Evolutionary conservation across 2,888 invertebrate genomes (phyloP).

Genomic region (Epicampocera succincta): DNA sequence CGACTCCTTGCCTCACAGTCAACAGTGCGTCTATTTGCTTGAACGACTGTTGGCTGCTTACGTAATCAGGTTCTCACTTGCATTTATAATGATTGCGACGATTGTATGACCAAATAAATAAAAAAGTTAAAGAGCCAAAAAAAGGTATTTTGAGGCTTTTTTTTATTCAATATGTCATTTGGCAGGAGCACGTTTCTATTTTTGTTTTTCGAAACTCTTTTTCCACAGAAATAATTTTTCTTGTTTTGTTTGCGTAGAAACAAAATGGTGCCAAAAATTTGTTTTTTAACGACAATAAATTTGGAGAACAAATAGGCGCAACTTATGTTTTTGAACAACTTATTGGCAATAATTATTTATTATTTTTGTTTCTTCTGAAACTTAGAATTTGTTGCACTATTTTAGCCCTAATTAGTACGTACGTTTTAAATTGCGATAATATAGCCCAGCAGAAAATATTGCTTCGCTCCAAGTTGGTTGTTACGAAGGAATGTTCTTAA

Average conservation of each 20-base stretch:
- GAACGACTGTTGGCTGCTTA: conserved; percentile 10
- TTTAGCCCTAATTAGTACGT: too few relatives aligned
- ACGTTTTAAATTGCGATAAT: too few relatives aligned
- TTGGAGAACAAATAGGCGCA: conserved; percentile 24
- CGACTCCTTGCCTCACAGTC: neutral
- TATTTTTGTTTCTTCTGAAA: neutral
- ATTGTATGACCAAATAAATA: conserved; percentile 38
- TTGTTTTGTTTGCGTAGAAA: conserved; percentile 1
- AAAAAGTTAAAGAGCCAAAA: conserved; percentile 11
- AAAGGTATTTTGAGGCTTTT: neutral
- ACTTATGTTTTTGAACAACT: conserved; percentile 2
- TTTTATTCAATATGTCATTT: conserved; percentile 48
- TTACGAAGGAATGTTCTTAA: too few relatives aligned
- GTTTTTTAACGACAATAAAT: conserved; percentile 31
- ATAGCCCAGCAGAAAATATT: too few relatives aligned
- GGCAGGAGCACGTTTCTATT: conserved; percentile 39
- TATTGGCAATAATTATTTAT: neutral
- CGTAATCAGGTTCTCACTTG: conserved; percentile 48
- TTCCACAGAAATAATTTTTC: neutral
- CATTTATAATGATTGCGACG: conserved; percentile 37
- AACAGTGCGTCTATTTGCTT: neutral
- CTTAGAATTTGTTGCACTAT: too few relatives aligned
- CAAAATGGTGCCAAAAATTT: conserved; percentile 47
- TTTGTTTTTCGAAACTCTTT: conserved; percentile 20
- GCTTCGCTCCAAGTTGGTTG: too few relatives aligned